Evolutionary conservation across 2,888 invertebrate species (phyloP).

Genomic region (Eupithecia vulgata): DNA sequence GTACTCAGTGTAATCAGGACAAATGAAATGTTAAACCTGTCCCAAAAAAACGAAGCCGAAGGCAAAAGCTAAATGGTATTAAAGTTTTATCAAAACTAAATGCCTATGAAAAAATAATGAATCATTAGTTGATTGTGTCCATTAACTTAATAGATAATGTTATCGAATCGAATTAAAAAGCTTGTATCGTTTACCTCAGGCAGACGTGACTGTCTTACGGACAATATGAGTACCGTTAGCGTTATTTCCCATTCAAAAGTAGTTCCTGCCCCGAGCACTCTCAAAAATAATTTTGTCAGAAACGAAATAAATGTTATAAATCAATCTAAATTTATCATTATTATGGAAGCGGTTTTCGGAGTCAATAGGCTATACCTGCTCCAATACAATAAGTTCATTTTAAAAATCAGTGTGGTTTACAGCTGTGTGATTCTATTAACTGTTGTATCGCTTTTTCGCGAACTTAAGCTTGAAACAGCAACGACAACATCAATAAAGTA

Average conservation of each 20-base stretch:
- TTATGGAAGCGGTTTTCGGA: constrained; percentile 50
- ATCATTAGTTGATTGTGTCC: constrained; percentile 8
- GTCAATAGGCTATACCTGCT: constrained; percentile 58
- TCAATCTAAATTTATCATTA: constrained; percentile 50
- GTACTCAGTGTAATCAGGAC: neutral
- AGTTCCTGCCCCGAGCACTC: constrained; percentile 23
- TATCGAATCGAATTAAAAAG: constrained; percentile 6
- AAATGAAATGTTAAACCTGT: neutral
- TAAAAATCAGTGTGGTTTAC: constrained; percentile 35
- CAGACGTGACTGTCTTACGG: constrained; percentile 6
- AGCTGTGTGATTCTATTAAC: constrained; percentile 8
- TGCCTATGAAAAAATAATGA: neutral
- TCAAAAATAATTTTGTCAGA: constrained; percentile 31
- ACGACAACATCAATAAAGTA: constrained; percentile 51
- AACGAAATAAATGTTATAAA: constrained; percentile 39
- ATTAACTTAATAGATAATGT: constrained; percentile 2
- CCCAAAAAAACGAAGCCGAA: neutral
- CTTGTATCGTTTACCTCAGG: no score
- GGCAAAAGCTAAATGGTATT: neutral
- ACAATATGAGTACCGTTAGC: constrained; percentile 44
- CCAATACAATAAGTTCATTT: constrained; percentile 44
- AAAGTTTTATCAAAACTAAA: neutral
- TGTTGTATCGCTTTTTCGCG: constrained; percentile 12
- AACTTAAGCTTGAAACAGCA: constrained; percentile 39
- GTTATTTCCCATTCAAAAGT: constrained; percentile 57